These are phyloP conservation scores for pig (Sus scrofa) DNA, from an alignment of 2,113 vertebrate species.

Conservation along the genomic window T2T-Sscrofa CM000819.6:69898501-69899000, in stretches of 20 bases:
- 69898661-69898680: not conserved
- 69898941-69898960: not conserved
- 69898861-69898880: too few relatives aligned
- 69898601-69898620: not conserved
- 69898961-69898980: not conserved
- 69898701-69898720: too few relatives aligned
- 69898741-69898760: too few relatives aligned
- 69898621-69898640: not conserved
- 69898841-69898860: too few relatives aligned
- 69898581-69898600: not conserved
- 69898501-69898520: not conserved
- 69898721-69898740: too few relatives aligned
- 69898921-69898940: too few relatives aligned
- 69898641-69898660: not conserved
- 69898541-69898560: not conserved
- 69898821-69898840: too few relatives aligned
- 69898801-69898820: too few relatives aligned
- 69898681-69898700: not conserved
- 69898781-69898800: too few relatives aligned
- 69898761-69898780: too few relatives aligned
- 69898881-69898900: too few relatives aligned
- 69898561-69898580: not conserved
- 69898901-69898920: too few relatives aligned
- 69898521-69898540: not conserved
- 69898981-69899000: not conserved